Evolutionary conservation across 2,797 vertebrate genomes (phyloP), one percentile per base, ranked within the genome.

Genomic region (Neosilurus hyrtlii): DNA sequence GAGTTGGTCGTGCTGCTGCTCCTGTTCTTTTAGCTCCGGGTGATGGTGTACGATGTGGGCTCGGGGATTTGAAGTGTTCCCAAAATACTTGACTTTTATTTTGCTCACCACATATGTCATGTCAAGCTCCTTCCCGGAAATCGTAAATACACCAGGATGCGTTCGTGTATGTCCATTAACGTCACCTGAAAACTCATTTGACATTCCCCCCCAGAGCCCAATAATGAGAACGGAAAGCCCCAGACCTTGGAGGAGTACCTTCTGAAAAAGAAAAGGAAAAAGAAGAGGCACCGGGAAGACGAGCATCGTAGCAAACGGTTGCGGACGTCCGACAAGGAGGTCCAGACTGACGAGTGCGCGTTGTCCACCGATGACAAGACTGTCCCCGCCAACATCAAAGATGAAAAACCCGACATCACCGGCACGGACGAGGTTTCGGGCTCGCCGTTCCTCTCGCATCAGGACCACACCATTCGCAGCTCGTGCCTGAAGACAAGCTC

Each of bases 241-340:
- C 95, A 95, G 84, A 93, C 93, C 81, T 90, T 95, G 88, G 96
- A 98, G 26, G 96, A 96, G 85, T 94, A 97, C 86, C 89, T 95
- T 88, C 97, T 96, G 90, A 97, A 97, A 92, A 97, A 96, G 88
- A 97, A 96, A 85, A 99, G 97, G 92, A 99, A 97, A 93, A 99
- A 97, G 94, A 96, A 95, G 94, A 95, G 96, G 93, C 96, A 97
- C 72, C 93, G 95, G 14, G 96, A 98, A 89, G 97, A 97, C 0
- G 91, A 97, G 87, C 94, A 97, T 87, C 94, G 94, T 22, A 91
- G 93, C 26, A 96, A 95, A 87, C 96, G 95, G 71, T 91, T 96
- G 8, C 95, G 94, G 90, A 89, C 94, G 92, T 96, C 96, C 91
- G 96, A 96, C 92, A 98, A 97, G 82, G 96, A 97, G 70, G 96